Evolutionary conservation across 2,113 vertebrate species (phyloP), one percentile per base, ranked within the genome.

Genomic region (Nettapus auritus): DNA sequence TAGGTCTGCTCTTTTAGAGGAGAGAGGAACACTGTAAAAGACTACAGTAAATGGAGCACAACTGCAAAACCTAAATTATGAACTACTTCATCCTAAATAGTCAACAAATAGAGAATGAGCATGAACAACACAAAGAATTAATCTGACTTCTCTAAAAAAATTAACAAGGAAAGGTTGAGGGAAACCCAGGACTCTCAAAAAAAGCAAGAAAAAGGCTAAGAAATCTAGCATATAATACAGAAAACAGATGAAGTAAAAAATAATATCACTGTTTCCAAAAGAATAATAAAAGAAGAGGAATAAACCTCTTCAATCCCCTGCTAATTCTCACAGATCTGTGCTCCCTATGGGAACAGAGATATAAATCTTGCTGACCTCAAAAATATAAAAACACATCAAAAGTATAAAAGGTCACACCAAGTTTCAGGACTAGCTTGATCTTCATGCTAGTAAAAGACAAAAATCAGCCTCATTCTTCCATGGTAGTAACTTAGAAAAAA

Each of bases 301-400:
- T 71, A 94, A 93, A 89, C 12, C 53, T 88, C 26, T 94, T 90
- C 88, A 96, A 88, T 96, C 56, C 56, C 76, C 50, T 79, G 76
- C 44, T 97, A 96, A 97, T 97, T 98, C 96, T 96, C 53, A 89
- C 53, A 96, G 91, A 95, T 94, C 64, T 93, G 36, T 92, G 38
- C 34, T 91, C 42, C 57, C 69, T 75, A 16, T 84, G 73, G 94
- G 96, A 96, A 80, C 55, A 91, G 77, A 97, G 82, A 91, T 94
- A 96, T 66, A 88, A 97, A 96, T 46, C 66, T 93, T 64, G 19
- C 48, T 91, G 92, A 92, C 67, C 29, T 93, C 62, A 94, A 81
- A 82, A 89, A 79, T 91, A 93, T 34, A 42, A 94, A 94, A 94
- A 94, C 88, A 16, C 38, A 97, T 96, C 95, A 97, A 93, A 97